phyloP scores from a whole-genome alignment of 2,888 invertebrate genomes.

The Nemapogon koenigi region DNA sequence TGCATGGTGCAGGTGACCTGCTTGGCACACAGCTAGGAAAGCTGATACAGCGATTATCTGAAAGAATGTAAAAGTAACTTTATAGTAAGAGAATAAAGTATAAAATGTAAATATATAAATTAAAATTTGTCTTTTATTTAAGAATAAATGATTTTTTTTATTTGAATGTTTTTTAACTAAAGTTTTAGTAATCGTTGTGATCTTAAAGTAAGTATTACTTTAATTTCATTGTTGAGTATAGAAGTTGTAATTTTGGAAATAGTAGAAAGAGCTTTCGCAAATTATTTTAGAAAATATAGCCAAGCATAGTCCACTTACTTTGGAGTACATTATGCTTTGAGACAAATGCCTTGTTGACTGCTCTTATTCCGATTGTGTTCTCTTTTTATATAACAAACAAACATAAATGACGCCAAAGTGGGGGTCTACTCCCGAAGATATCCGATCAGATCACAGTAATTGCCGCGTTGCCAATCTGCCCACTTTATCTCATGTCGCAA shows the following conservation, averaged over 20 bases:
- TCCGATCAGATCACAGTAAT: conserved; percentile 55
- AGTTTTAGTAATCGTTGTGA: too few species aligned
- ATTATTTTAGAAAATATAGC: too few species aligned
- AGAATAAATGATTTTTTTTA: too few species aligned
- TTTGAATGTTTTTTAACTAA: too few species aligned
- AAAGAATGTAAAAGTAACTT: too few species aligned
- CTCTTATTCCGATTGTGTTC: conserved; percentile 41
- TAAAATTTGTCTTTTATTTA: too few species aligned
- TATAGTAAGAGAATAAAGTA: too few species aligned
- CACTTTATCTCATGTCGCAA: conserved; percentile 51
- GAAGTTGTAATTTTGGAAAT: too few species aligned
- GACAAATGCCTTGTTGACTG: conserved; percentile 52
- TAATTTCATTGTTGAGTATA: too few species aligned
- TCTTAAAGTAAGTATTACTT: too few species aligned
- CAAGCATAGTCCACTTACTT: conserved; percentile 50
- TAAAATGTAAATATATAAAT: too few species aligned
- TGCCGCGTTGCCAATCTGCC: conserved; percentile 54
- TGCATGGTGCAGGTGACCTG: conserved; percentile 45
- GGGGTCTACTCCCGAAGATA: conserved; percentile 48
- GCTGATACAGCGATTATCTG: conserved; percentile 42
- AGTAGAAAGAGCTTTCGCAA: too few species aligned
- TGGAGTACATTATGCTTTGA: conserved; percentile 57
- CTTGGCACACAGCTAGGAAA: conserved; percentile 41
- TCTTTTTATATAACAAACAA: conserved; percentile 64
- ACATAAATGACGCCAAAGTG: conserved; percentile 37